These are phyloP conservation scores for Schlechtendalia chinensis DNA, from an alignment of 1,140 invertebrate species.

Conservation along the genomic window DNA sequence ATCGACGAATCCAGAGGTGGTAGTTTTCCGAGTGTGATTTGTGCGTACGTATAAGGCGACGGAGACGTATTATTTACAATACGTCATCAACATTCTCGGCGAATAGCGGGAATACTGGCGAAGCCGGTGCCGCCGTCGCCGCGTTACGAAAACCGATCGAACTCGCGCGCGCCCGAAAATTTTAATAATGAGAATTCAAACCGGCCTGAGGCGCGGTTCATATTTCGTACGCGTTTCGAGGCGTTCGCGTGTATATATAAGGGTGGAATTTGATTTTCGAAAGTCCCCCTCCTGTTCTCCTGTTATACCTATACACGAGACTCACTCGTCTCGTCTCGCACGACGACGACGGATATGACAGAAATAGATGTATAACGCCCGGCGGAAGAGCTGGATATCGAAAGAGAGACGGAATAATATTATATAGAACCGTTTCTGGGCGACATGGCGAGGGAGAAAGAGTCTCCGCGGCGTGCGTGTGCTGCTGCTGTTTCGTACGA, in stretches of 20 bases:
- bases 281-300: conserved; percentile 6
- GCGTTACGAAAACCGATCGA: conserved; percentile 9
- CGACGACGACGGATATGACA: conserved; percentile 3
- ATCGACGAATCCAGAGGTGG: background rate
- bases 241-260: conserved; percentile 13
- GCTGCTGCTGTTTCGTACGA: conserved; percentile 2
- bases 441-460: too few relatives aligned
- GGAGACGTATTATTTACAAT: background rate
- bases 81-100: conserved; percentile 41
- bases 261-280: conserved; percentile 46
- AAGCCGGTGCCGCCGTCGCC: background rate
- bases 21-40: too few relatives aligned
- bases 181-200: conserved; percentile 45
- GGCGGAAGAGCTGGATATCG: background rate
- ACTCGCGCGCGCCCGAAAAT: background rate
- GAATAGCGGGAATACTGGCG: conserved; percentile 40
- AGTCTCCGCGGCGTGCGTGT: conserved; percentile 5
- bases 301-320: too few relatives aligned
- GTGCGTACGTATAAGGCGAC: too few relatives aligned
- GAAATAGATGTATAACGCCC: background rate
- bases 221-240: background rate
- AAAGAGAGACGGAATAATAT: background rate
- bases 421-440: background rate
- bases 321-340: background rate
- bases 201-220: background rate